phyloP scores from a whole-genome alignment of 2,888 invertebrate species.

The Bruchidius siliquastri region DNA sequence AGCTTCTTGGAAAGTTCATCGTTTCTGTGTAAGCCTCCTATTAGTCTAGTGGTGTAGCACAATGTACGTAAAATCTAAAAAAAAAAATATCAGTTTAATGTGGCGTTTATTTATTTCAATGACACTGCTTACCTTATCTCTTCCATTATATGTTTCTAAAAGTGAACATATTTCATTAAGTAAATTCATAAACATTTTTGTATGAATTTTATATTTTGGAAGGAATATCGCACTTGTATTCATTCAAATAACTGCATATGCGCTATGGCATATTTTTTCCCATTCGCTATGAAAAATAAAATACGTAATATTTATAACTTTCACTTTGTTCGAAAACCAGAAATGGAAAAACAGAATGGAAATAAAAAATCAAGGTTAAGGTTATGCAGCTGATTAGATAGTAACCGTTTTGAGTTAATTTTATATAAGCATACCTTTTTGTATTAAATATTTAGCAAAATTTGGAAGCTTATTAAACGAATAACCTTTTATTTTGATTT shows the following conservation, averaged over 20 bases:
- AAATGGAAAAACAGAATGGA: too few relatives aligned
- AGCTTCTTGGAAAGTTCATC: conserved; percentile 57
- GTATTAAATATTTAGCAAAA: too few relatives aligned
- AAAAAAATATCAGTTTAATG: conserved; percentile 4
- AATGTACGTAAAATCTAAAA: conserved; percentile 68
- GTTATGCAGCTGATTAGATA: too few relatives aligned
- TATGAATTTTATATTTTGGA: background rate
- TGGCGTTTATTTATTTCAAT: background rate
- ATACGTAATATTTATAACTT: background rate
- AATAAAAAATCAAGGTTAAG: too few relatives aligned
- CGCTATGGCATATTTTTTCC: background rate
- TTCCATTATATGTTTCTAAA: conserved; percentile 76
- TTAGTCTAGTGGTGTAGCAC: conserved; percentile 71
- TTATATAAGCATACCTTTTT: too few relatives aligned
- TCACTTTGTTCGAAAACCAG: background rate
- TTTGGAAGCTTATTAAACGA: too few relatives aligned
- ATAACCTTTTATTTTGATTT: too few relatives aligned
- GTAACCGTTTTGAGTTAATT: too few relatives aligned
- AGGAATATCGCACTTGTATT: background rate
- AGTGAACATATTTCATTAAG: conserved; percentile 59
- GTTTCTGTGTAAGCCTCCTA: conserved; percentile 60
- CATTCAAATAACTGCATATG: background rate
- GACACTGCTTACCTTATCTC: conserved; percentile 65
- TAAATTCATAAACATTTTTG: conserved; percentile 16
- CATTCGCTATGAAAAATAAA: background rate